Conservation (phyloP, 2,888 invertebrate genomes). For the Oligia strigilis region DNA sequence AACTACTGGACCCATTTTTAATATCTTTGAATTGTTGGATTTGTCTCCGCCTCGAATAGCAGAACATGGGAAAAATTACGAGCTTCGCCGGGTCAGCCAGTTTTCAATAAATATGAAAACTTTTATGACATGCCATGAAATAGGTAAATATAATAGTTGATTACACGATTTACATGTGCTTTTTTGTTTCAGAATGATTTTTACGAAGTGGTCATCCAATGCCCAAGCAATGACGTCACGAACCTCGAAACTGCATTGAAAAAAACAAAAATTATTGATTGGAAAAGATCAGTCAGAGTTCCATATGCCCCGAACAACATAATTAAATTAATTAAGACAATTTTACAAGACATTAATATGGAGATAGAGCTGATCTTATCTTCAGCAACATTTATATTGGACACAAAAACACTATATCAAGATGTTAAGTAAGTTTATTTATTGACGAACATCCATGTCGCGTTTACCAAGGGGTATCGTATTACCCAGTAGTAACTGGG, state of each 20-base stretch:
- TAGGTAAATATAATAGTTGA: no score
- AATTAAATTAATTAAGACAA: constrained; percentile 65
- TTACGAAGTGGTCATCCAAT: constrained; percentile 77
- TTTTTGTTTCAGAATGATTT: constrained; percentile 68
- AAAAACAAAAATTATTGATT: constrained; percentile 76
- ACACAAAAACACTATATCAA: constrained; percentile 63
- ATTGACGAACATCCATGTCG: not conserved
- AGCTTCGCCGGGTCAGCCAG: no score
- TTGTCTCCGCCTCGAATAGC: no score
- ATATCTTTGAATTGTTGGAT: not conserved
- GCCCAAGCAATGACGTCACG: constrained; percentile 71
- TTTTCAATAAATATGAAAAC: no score
- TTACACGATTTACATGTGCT: not conserved
- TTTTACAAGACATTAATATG: constrained; percentile 59
- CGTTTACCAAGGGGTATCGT: no score
- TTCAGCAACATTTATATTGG: constrained; percentile 68
- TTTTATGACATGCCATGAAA: no score
- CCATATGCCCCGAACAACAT: constrained; percentile 71
- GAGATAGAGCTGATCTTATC: constrained; percentile 50
- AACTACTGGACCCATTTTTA: not conserved
- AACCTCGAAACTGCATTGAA: constrained; percentile 73
- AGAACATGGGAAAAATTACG: no score
- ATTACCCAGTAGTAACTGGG: no score
- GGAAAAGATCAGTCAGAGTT: constrained; percentile 67
- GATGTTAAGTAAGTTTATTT: constrained; percentile 67